These are phyloP conservation scores for Polyergus mexicanus DNA, from an alignment of 1,140 invertebrate species.

Conservation along the genomic window DNA sequence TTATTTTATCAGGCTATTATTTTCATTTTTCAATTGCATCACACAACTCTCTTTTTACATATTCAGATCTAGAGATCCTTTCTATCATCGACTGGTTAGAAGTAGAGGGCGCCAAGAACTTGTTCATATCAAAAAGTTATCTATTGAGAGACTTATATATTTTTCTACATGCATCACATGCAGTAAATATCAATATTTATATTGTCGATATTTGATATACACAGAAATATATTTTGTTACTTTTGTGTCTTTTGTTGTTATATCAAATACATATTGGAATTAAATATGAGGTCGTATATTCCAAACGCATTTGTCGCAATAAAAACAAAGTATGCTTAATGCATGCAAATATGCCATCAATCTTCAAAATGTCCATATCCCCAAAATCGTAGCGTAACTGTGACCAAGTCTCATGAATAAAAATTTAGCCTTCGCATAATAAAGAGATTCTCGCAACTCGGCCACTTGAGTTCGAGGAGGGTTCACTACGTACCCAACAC, in stretches of 20 bases:
- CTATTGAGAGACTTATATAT: neutral
- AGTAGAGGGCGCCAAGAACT: conserved; percentile 1
- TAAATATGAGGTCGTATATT: neutral
- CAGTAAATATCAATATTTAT: conserved; percentile 28
- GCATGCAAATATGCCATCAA: neutral
- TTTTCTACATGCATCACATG: conserved; percentile 9
- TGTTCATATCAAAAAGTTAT: conserved; percentile 18
- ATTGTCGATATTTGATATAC: conserved; percentile 38
- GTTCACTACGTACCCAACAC: conserved; percentile 50
- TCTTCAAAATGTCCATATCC: conserved; percentile 6
- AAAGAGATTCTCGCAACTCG: conserved; percentile 65
- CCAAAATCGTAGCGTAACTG: conserved; percentile 44
- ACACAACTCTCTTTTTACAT: neutral
- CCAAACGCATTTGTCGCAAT: neutral
- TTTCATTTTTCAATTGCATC: neutral
- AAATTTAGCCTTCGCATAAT: conserved; percentile 70
- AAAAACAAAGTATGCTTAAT: neutral
- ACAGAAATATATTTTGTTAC: neutral
- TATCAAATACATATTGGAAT: neutral
- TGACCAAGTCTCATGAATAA: conserved; percentile 72
- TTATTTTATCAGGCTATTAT: conserved; percentile 2
- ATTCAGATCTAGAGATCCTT: conserved; percentile 4
- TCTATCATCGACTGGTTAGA: conserved; percentile 42
- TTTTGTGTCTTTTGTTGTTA: neutral
- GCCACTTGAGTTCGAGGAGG: conserved; percentile 56